Evolutionary conservation across 2,113 vertebrate species (phyloP), one percentile per base, ranked within the genome.

Genomic region (Greenwoodochromis staneri): DNA sequence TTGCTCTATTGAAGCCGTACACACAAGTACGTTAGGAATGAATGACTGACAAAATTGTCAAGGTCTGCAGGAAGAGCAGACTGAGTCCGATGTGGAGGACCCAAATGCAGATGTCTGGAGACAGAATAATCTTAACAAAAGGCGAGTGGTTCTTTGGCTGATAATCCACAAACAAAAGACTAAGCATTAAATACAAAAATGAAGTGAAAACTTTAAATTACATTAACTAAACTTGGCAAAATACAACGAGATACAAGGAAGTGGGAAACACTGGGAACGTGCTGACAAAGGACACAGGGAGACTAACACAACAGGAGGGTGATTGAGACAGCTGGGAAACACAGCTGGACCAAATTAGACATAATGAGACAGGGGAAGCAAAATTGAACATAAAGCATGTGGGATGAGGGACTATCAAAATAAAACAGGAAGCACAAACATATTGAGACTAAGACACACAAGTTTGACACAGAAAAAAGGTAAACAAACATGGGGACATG

Each of bases 41-140:
- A 69, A 69, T 21, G 1, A 38, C 19, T 69, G 61, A 38, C 61
- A 69, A 69, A 69, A 69, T 69, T 38, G 61, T 69, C 61, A 69
- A 69, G 19, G 34, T 69, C 61, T 69, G 61, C 11, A 36, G 34
- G 34, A 66, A 13, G 7, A 38, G 34, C 61, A 38, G 34, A 38
- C 61, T 0, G 19, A 38, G 61, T 38, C 61, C 0, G 19, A 66
- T 66, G 61, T 38, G 34, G 34, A 38, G 19, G 0, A 38, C 19
- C 34, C 34, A 69, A 38, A 38, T 38, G 34, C 61, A 69, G 19
- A 21, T 69, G 34, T 38, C 7, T 69, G 3, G 7, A 69, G 61
- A 69, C 34, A 38, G 61, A 69, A 38, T 38, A 13, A 69, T 69
- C 19, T 21, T 38, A 69, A 69, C 34, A 66, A 66, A 38, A 66